Percentiles rank a stretch among this genome's conserved stretches.
phyloP scores from a whole-genome alignment of 2,888 invertebrate genomes.

The Thyatira batis region DNA sequence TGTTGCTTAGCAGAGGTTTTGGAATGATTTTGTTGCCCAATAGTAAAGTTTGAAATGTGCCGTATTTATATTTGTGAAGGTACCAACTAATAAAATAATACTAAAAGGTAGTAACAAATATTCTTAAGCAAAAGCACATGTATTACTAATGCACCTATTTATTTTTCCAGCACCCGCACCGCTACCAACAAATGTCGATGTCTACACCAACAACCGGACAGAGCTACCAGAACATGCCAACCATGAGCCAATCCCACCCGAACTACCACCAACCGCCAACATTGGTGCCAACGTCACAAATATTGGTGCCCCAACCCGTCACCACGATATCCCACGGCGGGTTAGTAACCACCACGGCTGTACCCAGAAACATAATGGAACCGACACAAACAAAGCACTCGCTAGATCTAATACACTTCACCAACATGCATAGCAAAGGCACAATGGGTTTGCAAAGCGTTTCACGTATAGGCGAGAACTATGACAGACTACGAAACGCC shows the following conservation, averaged over 20 bases:
- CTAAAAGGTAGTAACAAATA: too few species aligned
- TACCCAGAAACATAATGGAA: constrained; percentile 59
- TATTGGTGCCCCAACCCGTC: constrained; percentile 37
- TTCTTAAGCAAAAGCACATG: too few species aligned
- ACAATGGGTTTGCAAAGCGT: constrained; percentile 58
- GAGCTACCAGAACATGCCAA: constrained; percentile 62
- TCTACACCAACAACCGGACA: constrained; percentile 60
- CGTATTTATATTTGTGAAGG: too few species aligned
- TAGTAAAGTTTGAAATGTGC: too few species aligned
- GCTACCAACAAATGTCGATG: constrained; percentile 72
- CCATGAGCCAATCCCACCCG: constrained; percentile 73
- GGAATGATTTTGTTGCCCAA: too few species aligned
- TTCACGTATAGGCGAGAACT: constrained; percentile 56
- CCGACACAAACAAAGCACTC: constrained; percentile 60
- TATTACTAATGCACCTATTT: too few species aligned
- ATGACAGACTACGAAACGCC: constrained; percentile 51
- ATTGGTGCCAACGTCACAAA: constrained; percentile 9
- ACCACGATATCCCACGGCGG: constrained; percentile 44
- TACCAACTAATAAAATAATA: too few species aligned
- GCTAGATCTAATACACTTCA: constrained; percentile 66
- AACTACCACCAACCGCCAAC: constrained; percentile 37
- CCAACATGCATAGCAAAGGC: constrained; percentile 49
- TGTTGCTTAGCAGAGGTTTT: too few species aligned
- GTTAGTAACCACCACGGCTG: constrained; percentile 40
- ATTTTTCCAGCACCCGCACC: constrained; percentile 56